Evolutionary conservation across 2,113 vertebrate genomes (phyloP).

Genomic region (Sinosuthora webbiana): DNA sequence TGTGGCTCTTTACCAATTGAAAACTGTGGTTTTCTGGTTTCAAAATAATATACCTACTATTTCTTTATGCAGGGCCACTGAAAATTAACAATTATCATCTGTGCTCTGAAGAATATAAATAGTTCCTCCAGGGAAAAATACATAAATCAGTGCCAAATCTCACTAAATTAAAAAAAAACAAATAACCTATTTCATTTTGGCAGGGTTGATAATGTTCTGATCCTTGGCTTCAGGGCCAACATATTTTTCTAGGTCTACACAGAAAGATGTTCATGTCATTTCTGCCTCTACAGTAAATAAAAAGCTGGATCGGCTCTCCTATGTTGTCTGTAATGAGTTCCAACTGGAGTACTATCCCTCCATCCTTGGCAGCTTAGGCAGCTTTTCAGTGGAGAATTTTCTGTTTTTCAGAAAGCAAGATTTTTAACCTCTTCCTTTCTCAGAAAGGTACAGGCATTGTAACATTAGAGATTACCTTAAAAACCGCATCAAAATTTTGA

Average conservation of each 20-base stretch:
- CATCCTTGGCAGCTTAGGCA: conserved; percentile 37
- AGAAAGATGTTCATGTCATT: conserved; percentile 55
- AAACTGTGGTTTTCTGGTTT: neutral
- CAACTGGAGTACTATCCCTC: conserved; percentile 39
- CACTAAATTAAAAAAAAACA: conserved; percentile 47
- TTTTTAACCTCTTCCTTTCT: conserved; percentile 43
- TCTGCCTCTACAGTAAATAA: conserved; percentile 53
- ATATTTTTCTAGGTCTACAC: conserved; percentile 45
- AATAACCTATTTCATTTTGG: conserved; percentile 55
- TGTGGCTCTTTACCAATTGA: neutral
- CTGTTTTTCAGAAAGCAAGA: neutral
- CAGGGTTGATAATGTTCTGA: conserved; percentile 32
- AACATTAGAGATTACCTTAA: neutral
- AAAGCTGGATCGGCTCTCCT: conserved; percentile 51
- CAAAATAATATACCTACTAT: neutral
- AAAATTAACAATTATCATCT: conserved; percentile 30
- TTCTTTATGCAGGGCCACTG: neutral
- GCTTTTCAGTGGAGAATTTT: conserved; percentile 24
- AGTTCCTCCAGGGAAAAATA: conserved; percentile 16
- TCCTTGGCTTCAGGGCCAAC: conserved; percentile 44
- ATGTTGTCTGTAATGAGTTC: conserved; percentile 43
- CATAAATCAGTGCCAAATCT: conserved; percentile 25
- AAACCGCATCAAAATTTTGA: neutral
- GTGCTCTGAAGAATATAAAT: conserved; percentile 23
- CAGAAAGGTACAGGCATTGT: neutral